Evolutionary conservation across 2,797 vertebrate genomes (phyloP), one percentile per base, ranked within the genome.

Genomic region (Salarias fasciatus): DNA sequence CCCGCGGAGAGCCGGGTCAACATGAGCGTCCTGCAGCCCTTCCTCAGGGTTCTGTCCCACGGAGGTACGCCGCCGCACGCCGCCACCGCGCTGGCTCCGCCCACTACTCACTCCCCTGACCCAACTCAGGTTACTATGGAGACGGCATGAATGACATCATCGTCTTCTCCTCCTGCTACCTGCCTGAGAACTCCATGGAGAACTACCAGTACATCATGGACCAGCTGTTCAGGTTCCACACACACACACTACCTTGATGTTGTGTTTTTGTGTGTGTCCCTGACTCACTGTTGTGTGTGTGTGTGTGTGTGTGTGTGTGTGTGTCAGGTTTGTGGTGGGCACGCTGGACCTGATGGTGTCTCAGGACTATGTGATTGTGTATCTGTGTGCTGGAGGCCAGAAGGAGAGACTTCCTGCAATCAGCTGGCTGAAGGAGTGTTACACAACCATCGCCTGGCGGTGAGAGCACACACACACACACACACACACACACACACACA

Each of bases 161-260:
- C 1, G 80, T 94, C 38, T 94, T 95, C 24, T 90, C 95, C 8
- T 91, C 93, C 54, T 95, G 94, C 50, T 93, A 93, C 61, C 83
- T 95, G 43, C 95, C 94, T 0, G 80, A 89, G 41, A 94, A 89
- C 66, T 86, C 51, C 49, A 61, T 89, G 45, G 87, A 92, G 11
- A 81, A 88, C 42, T 95, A 96, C 11, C 58, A 88, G 13, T 91
- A 93, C 1, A 72, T 95, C 73, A 95, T 95, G 95, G 94, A 95
- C 36, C 89, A 95, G 61, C 87, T 96, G 42, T 95, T 95, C 82
- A 93, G 93, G 94, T 95, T 64, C 67, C 11, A 6, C 0, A 41
- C 15, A 41, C 9, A 42, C 30, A 31, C 30, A 31, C n/a, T n/a
- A n/a, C n/a, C n/a, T n/a, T n/a, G n/a, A n/a, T n/a, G n/a, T n/a